Base-by-base conservation (phyloP, 2,113 vertebrate species). In the Phocoena sinus region DNA sequence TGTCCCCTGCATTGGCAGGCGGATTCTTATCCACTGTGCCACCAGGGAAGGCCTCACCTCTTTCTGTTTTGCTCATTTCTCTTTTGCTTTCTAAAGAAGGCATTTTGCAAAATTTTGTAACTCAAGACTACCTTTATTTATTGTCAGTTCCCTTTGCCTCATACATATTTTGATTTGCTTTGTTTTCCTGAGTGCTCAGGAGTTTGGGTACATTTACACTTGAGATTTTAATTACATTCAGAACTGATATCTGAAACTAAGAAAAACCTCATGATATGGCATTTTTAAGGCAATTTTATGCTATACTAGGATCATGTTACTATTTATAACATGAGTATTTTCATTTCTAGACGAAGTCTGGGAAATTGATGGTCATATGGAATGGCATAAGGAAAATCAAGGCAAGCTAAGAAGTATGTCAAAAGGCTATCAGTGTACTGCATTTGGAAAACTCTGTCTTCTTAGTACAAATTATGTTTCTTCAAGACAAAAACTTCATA, bases 251-350 rank as follows among this genome's bases (percentile, higher is more conserved):
- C 9, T 56, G 38, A 73, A 77, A 36, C 28, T 71, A 79, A 31
- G 13, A 62, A 26, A 36, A 92, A 70, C 23, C 23, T 87, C 20
- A 77, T 68, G 41, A 86, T 33, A 58, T 36, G 47, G 33, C 8
- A 88, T 93, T 91, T 95, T 65, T 13, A 80, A 73, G 50, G 21
- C 20, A n/a, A 50, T 56, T 83, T 38, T 73, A 41, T 53, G 15
- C 11, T 65, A 6, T 20, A 44, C 23, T 0, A 74, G 31, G 21
- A 65, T 89, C 21, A 41, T 67, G 1, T 89, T 70, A 13, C 36
- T 62, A 89, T 89, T 94, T 76, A 31, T 89, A 70, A 82, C n/a
- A 38, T 26, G 33, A 62, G 31, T 91, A 23, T 95, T 94, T 95
- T 93, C 33, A 90, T 47, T 93, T 93, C 31, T 87, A 96, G 93